phyloP scores from a whole-genome alignment of 2,797 vertebrate species.

The Hemibagrus guttatus region DNA sequence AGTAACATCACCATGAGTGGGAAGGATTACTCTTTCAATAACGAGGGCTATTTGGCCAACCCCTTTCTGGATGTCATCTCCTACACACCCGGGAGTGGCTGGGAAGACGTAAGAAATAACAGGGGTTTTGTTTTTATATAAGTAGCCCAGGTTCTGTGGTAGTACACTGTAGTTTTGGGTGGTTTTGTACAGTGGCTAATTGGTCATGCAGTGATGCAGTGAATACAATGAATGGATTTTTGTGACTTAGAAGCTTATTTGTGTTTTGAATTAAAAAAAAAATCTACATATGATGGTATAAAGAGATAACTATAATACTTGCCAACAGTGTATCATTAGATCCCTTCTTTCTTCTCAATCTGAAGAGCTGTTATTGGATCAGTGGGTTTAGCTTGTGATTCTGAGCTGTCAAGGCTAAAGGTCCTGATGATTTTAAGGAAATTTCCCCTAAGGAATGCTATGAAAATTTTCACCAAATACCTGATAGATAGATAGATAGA shows the following conservation, averaged over 20 bases:
- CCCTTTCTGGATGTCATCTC: conserved; percentile 93
- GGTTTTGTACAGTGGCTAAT: neutral
- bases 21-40: conserved; percentile 90
- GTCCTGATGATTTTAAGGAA: conserved; percentile 2
- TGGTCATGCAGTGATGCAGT: neutral
- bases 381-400: conserved; percentile 16
- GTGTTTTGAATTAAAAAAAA: neutral
- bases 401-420: neutral
- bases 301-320: neutral
- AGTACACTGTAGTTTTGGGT: neutral
- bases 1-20: conserved; percentile 91
- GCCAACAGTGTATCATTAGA: neutral
- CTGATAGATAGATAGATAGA: too few species aligned
- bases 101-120: conserved; percentile 90
- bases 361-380: neutral
- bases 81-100: conserved; percentile 86
- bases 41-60: conserved; percentile 90
- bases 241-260: neutral
- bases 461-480: neutral
- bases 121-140: conserved; percentile 44
- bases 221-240: neutral
- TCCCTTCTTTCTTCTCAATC: neutral
- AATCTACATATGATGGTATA: neutral
- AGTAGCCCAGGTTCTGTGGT: conserved; percentile 8
- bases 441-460: neutral